A percentile compares a stretch with the other conserved stretches of the same genome.
These are phyloP conservation scores for Forficula auricularia DNA, from an alignment of 1,140 invertebrate genomes.

Conservation along the genomic window DNA sequence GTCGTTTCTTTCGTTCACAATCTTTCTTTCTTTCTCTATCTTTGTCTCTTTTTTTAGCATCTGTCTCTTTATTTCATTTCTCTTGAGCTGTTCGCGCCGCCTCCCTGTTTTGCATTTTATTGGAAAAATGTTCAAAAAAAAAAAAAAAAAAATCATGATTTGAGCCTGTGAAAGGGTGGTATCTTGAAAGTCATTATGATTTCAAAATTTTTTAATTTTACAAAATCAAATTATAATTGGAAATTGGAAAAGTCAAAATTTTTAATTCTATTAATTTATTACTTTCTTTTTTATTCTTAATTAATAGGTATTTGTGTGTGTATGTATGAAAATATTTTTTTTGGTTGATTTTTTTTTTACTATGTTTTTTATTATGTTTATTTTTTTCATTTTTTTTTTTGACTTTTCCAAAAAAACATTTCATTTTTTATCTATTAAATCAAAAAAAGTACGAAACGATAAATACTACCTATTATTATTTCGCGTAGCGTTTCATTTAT, in stretches of 20 bases:
- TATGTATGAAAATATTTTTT: too few species aligned
- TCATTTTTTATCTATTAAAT: constrained; percentile 8
- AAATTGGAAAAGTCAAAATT: constrained; percentile 2
- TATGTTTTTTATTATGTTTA: constrained; percentile 14
- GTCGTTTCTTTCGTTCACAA: constrained; percentile 2
- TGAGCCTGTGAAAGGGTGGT: neutral
- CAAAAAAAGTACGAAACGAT: neutral
- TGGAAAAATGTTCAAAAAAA: too few species aligned
- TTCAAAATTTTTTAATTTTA: neutral
- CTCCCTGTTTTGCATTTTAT: constrained; percentile 2
- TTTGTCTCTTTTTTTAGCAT: constrained; percentile 6
- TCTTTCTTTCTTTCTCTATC: constrained; percentile 11
- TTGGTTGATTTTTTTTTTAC: too few species aligned
- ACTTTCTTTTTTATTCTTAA: constrained; percentile 12
- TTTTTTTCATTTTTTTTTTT: constrained; percentile 15
- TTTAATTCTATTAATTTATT: constrained; percentile 6
- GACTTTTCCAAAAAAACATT: constrained; percentile 13
- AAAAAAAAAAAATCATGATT: too few species aligned
- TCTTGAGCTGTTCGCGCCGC: neutral
- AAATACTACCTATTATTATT: too few species aligned
- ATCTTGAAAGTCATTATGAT: neutral
- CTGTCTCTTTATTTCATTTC: constrained; percentile 4
- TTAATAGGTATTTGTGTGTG: constrained; percentile 16
- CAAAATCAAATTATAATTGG: neutral
- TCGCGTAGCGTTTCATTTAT: constrained; percentile 13